Evolutionary conservation across 2,797 vertebrate species (phyloP), one percentile per base, ranked within the genome.

Genomic region (Antennarius maculatus): DNA sequence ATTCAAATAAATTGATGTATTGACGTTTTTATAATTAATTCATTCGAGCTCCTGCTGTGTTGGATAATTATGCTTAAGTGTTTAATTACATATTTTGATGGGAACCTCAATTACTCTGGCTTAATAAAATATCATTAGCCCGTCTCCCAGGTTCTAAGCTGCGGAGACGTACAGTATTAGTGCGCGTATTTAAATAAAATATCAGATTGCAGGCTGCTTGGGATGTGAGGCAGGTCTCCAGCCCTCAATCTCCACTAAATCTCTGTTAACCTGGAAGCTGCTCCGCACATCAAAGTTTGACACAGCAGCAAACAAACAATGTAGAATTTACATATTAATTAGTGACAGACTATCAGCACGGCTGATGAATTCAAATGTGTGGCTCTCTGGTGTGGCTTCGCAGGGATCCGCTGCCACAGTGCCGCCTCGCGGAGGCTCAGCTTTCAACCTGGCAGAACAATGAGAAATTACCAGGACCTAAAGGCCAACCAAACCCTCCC

Each of bases 31-130:
- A 92, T 94, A 95, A 96, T 95, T 95, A 96, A 96, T 95, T 96
- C 93, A 94, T 94, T 94, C 88, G 91, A 92, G 94, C 86, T 94
- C 93, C 88, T 92, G 94, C 94, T 95, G 95, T 93, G 94, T 89
- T 91, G 93, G 92, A 94, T 95, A 95, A 96, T 94, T 95, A 95
- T 91, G 93, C 94, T 94, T 94, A 94, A 95, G 95, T 95, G 95
- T 95, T 97, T 96, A 96, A 96, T 96, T 95, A 95, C 95, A 95
- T 95, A 97, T 96, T 96, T 96, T 95, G 94, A 95, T 94, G 94
- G 92, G 94, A 91, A 93, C 95, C 96, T 96, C 95, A 96, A 96
- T 95, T 95, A 96, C 95, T 95, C 89, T 88, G 92, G 95, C 94
- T 93, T 93, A 95, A 94, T 94, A 96, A 95, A 95, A 94, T 94